Evolutionary conservation across 2,888 invertebrate genomes (phyloP), one percentile per base, ranked within the genome.

Genomic region (Brenthis hecate): DNA sequence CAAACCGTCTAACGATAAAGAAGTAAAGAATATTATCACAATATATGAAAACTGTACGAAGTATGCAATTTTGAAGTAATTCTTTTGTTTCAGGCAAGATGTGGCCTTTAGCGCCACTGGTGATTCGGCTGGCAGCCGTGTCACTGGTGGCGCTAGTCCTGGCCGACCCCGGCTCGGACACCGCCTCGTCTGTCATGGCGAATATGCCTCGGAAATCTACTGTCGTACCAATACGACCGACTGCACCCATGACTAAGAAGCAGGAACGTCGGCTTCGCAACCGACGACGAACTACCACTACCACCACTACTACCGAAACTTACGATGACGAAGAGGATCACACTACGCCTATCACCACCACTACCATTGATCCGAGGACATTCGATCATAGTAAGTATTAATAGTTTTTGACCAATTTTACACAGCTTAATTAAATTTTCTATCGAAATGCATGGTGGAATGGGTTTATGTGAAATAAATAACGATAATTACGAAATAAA

Each of bases 91-190:
- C 86, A 91, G 91, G 75, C 80, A 87, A 64, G 57, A 92, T 91
- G 91, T 79, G 86, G 84, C 80, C 84, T 70, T 71, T 81, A 76
- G 84, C 89, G 92, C 90, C 92, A 90, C 89, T 92, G 79, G 91
- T 91, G 88, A 82, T 89, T 73, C 82, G 90, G 83, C 82, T 92
- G 68, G 66, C 78, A 13, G 83, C 83, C 83, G 83, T 86, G 74
- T 90, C 89, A 87, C 91, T 92, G 83, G 91, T 92, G 92, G 91
- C 92, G 85, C 81, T 90, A 73, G 91, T 78, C 78, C 73, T 86
- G 55, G 89, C 89, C 78, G 90, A 90, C 23, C 79, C 85, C 14
- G 83, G 81, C 73, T 73, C 76, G 36, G 83, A 78, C 72, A 75
- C 78, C 51, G 72, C 64, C 69, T 74, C 77, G n/a, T 70, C 77